Evolutionary conservation across 2,797 vertebrate species (phyloP).

Genomic region (Australoheros facetus): DNA sequence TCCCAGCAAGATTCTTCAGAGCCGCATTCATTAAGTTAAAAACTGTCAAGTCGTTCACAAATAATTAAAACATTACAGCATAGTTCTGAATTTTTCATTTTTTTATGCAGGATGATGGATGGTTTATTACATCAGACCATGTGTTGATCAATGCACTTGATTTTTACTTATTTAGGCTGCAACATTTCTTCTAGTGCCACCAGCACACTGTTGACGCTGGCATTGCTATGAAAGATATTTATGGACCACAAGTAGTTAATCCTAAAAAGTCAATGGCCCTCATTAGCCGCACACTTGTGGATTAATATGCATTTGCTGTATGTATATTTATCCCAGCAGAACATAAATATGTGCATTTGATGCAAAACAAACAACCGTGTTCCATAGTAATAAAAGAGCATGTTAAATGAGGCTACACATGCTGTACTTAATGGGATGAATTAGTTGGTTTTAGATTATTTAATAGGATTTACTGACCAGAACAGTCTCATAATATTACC

Average conservation of each 20-base stretch:
- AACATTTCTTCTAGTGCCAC: background rate
- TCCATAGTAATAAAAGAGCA: background rate
- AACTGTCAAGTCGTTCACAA: background rate
- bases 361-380: background rate
- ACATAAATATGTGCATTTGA: background rate
- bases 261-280: background rate
- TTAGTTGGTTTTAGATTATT: background rate
- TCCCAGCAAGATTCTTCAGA: background rate
- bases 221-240: background rate
- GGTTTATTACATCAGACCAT: background rate
- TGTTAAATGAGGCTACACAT: background rate
- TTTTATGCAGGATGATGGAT: background rate
- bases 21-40: background rate
- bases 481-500: background rate
- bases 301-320: background rate
- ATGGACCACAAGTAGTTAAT: background rate
- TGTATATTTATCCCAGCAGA: background rate
- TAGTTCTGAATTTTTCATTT: background rate
- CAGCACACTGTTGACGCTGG: background rate
- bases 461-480: constrained; percentile 1
- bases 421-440: background rate
- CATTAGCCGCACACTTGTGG: background rate
- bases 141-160: background rate
- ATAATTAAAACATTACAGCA: background rate
- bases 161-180: background rate